Percentiles rank a stretch among this genome's conserved stretches.
phyloP scores from a whole-genome alignment of 2,113 vertebrate species.

The Ranitomeya variabilis region DNA sequence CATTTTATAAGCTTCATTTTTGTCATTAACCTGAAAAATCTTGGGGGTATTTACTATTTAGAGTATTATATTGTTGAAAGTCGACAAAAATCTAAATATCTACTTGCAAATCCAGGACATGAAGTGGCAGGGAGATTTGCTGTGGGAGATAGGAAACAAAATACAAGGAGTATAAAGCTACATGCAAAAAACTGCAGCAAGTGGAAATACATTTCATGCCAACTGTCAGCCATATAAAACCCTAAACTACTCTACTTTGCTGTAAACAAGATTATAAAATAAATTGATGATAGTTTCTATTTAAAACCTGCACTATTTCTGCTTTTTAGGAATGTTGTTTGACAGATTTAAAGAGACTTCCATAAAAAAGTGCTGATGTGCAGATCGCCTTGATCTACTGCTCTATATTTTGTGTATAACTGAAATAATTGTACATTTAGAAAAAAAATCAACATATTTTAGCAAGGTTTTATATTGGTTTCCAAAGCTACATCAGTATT shows the following conservation, averaged over 20 bases:
- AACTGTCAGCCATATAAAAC: conserved; percentile 45
- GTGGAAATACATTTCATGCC: conserved; percentile 21
- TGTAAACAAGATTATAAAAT: conserved; percentile 46
- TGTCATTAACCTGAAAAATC: background rate
- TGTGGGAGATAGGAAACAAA: background rate
- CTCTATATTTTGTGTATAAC: background rate
- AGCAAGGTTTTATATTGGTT: background rate
- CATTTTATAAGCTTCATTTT: background rate
- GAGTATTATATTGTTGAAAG: conserved; percentile 11
- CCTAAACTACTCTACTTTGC: conserved; percentile 29
- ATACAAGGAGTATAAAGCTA: background rate
- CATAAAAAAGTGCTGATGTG: conserved; percentile 39
- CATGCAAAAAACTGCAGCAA: conserved; percentile 19
- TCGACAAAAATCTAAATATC: conserved; percentile 3
- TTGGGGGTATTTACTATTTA: conserved; percentile 25
- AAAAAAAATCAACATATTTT: conserved; percentile 5
- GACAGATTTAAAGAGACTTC: conserved; percentile 38
- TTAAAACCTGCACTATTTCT: conserved; percentile 42
- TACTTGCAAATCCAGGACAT: background rate
- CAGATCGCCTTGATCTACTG: conserved; percentile 27
- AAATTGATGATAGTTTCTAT: conserved; percentile 42
- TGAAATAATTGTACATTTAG: conserved; percentile 23
- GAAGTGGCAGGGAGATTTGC: background rate
- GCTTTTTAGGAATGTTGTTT: conserved; percentile 41
- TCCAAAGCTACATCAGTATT: background rate